Conservation (phyloP, 2,888 invertebrate species). For the Diplolepis rosae region DNA sequence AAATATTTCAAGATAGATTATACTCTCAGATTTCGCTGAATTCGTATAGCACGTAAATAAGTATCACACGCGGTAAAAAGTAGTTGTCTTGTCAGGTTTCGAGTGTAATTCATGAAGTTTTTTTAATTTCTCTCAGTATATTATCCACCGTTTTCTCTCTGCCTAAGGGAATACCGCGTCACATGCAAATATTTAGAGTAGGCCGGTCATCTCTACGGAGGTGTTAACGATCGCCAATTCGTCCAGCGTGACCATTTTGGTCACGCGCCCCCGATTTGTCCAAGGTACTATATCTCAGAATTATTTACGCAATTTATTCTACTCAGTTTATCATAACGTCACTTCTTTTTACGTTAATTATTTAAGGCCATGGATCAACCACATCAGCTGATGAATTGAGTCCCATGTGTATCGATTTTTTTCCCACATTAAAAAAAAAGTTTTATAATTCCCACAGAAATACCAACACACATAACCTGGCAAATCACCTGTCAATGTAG, state of each 20-base stretch:
- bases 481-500: no score
- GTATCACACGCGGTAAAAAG: not conserved
- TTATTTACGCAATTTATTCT: conserved; percentile 24
- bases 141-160: conserved; percentile 57
- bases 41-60: not conserved
- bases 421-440: no score
- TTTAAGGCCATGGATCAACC: no score
- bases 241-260: conserved; percentile 52
- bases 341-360: no score
- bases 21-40: not conserved
- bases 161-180: conserved; percentile 54
- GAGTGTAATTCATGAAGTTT: not conserved
- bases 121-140: not conserved
- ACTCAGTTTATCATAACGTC: no score
- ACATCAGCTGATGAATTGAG: no score
- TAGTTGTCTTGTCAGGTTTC: not conserved
- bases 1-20: not conserved
- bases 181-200: conserved; percentile 65
- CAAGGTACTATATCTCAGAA: conserved; percentile 18
- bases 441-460: no score
- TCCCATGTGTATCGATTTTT: no score
- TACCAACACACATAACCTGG: no score
- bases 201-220: conserved; percentile 59
- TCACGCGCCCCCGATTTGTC: conserved; percentile 39
- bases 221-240: conserved; percentile 70